Evolutionary conservation across 2,797 vertebrate species (phyloP), one percentile per base, ranked within the genome.

Genomic region (Darevskia mixta): DNA sequence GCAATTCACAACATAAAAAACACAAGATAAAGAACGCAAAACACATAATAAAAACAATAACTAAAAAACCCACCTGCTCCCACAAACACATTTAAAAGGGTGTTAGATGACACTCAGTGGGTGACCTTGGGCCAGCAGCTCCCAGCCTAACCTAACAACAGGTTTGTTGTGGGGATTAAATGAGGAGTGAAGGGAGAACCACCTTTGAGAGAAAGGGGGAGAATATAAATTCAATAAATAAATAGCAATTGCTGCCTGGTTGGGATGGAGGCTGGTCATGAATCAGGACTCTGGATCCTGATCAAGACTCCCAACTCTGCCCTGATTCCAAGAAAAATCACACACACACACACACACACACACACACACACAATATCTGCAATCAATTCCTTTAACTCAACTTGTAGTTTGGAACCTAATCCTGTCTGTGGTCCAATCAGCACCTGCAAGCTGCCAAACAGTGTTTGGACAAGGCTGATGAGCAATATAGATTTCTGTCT

Each of bases 381-480:
- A 55, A 38, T 32, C 25, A 45, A 4, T 35, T 25, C 49, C 23
- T 80, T 80, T 80, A 25, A 82, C 27, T 45, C 43, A n/a, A 82
- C 15, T 41, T 82, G 15, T 45, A 71, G 27, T 64, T 61, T 64
- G 38, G 38, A 17, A 18, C 32, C 11, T 38, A 38, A 89, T 82
- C 13, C 88, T 67, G 89, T 91, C 92, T 92, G 90, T 92, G 90
- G 84, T 82, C 41, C 43, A 32, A 5, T 49, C 5, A 90, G 87
- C 85, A 85, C 92, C 91, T 90, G 85, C 87, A 95, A 91, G 86
- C 87, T 88, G 90, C 92, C 90, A 92, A 86, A 95, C 91, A 91
- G 82, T 91, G 90, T 90, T 8, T 91, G 69, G 25, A 94, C 86
- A 91, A 77, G 92, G 90, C 90, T 91, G 90, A 91, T 93, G 80